A percentile compares a stretch with the other conserved stretches of the same genome.
Evolutionary conservation across 2,113 vertebrate genomes (phyloP).

Genomic region (Microcebus ravelobensis): DNA sequence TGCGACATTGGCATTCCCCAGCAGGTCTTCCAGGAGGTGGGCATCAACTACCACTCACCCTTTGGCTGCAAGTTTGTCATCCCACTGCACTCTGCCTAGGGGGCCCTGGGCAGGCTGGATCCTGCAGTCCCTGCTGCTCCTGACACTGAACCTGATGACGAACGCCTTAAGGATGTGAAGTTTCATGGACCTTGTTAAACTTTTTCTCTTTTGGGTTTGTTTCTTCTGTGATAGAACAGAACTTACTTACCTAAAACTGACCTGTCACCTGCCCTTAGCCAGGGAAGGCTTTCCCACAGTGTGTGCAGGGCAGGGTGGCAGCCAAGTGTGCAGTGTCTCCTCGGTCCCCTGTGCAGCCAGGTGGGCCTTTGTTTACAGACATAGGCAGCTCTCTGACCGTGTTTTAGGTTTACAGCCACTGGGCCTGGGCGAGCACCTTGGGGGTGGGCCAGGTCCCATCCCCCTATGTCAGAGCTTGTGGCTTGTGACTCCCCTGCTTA

Average conservation of each 20-base stretch:
- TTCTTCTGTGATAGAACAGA: conserved; percentile 68
- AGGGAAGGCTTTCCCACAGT: conserved; percentile 29
- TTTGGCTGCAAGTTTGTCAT: conserved; percentile 99
- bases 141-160: conserved; percentile 57
- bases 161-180: conserved; percentile 86
- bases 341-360: not conserved
- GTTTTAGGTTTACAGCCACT: conserved; percentile 49
- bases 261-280: conserved; percentile 1
- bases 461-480: not conserved
- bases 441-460: not conserved
- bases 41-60: conserved; percentile 97
- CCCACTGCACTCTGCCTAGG: conserved; percentile 94
- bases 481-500: not conserved
- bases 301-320: not conserved
- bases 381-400: conserved; percentile 30
- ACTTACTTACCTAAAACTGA: conserved; percentile 55
- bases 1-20: conserved; percentile 98
- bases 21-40: conserved; percentile 97
- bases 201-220: conserved; percentile 60
- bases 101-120: not conserved
- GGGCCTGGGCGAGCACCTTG: not conserved
- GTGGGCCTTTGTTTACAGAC: conserved; percentile 64
- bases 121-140: conserved; percentile 42
- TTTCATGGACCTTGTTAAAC: conserved; percentile 66
- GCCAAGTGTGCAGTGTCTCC: not conserved